Evolutionary conservation across 2,797 vertebrate genomes (phyloP), one percentile per base, ranked within the genome.

Genomic region (Cryptoprocta ferox): DNA sequence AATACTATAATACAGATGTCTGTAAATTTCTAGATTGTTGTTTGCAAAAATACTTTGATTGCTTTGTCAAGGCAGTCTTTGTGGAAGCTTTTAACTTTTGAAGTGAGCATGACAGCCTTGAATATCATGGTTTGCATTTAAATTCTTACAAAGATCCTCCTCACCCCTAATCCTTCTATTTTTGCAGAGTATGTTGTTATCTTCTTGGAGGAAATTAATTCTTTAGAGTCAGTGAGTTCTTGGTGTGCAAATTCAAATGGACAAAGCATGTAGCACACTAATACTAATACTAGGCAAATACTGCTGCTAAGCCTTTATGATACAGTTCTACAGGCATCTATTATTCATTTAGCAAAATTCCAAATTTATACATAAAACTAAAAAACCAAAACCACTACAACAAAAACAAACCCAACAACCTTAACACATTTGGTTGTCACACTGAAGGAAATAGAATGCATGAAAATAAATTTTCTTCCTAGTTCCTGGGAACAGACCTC

Each of bases 11-110:
- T 96, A 95, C 83, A 95, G 94, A 90, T 89, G 92, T 97, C 97
- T 97, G 90, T 94, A 97, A 95, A 96, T 96, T 90, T 94, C 92
- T 95, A 95, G 95, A 86, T 59, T 76, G 79, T 90, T 98, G 97
- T 97, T 96, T 97, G 96, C 84, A 96, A 89, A 97, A 97, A 95
- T 90, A 73, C 84, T 93, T 37, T 95, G 95, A 95, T 35, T 96
- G 94, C 84, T 95, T 91, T 97, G 94, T 97, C 80, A 97, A 96
- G 92, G 71, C 87, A 75, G 45, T 95, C 66, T 96, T 70, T 83
- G 87, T 88, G 82, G 92, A 94, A 90, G 84, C 75, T 93, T 98
- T 92, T 94, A 96, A 68, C 93, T 89, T 93, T 50, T 89, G 84
- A 96, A 95, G 53, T 59, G 65, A 95, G 71, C 5, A 9, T 30